Evolutionary conservation across 1,140 invertebrate genomes (phyloP).

Genomic region (Tetramorium parvispinum): DNA sequence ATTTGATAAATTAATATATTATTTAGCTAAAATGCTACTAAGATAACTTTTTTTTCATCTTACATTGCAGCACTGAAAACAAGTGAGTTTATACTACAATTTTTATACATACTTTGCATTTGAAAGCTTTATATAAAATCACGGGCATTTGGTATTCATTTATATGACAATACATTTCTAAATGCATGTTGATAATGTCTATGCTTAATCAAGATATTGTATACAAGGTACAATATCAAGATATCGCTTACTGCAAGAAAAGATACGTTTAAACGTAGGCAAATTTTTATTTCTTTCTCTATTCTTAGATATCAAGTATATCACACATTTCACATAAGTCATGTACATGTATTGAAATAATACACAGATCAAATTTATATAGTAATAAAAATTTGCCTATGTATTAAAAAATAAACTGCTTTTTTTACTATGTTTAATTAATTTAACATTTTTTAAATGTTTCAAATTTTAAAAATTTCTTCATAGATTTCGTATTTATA

Average conservation of each 20-base stretch:
- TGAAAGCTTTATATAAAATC: slow-evolving; percentile 48
- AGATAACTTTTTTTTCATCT: slow-evolving; percentile 71
- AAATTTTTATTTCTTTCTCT: slow-evolving; percentile 21
- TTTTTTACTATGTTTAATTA: slow-evolving; percentile 40
- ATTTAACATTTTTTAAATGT: slow-evolving; percentile 24
- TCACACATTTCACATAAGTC: background rate
- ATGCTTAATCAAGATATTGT: slow-evolving; percentile 31
- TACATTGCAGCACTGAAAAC: slow-evolving; percentile 77
- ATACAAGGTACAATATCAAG: slow-evolving; percentile 13
- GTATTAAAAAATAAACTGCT: slow-evolving; percentile 28
- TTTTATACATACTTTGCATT: slow-evolving; percentile 69
- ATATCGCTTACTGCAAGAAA: slow-evolving; percentile 6
- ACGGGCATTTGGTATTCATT: slow-evolving; percentile 3
- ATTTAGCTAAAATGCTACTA: slow-evolving; percentile 56
- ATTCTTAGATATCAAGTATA: background rate
- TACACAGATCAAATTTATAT: slow-evolving; percentile 7
- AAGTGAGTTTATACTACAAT: slow-evolving; percentile 77
- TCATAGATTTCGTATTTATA: background rate
- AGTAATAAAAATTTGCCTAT: slow-evolving; percentile 16
- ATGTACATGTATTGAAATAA: background rate
- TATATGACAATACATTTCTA: slow-evolving; percentile 19
- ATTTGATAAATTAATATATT: slow-evolving; percentile 24
- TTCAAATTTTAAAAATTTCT: slow-evolving; percentile 23
- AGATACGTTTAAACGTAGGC: slow-evolving; percentile 19
- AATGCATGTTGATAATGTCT: slow-evolving; percentile 33